Base-by-base conservation (phyloP, 2,888 invertebrate genomes). In the Pyrgus malvae region DNA sequence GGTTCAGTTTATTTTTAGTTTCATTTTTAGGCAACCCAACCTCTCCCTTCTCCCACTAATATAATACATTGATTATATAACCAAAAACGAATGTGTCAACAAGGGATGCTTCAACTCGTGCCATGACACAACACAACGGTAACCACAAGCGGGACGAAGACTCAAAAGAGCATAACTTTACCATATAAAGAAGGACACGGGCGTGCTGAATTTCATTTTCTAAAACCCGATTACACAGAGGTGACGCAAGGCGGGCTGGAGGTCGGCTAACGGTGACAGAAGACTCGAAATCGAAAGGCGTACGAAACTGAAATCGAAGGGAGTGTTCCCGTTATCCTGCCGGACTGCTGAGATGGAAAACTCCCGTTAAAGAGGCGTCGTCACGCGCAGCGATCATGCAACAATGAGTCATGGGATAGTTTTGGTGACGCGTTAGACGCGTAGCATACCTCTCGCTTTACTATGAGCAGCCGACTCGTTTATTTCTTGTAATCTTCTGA, bases 121-220 rank as follows among this genome's bases (percentile, higher is more conserved):
- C 54, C 63, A 58, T 67, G 66, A 66, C 65, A 65, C 58, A 61
- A 65, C 64, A 64, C 61, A 68, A 65, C 65, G 62, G 68, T 66
- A 63, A 69, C 70, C 69, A 54, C 68, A 68, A 57, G 46, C 58
- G 65, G 66, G 65, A 64, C 68, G 63, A 65, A 69, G 66, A 63
- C 67, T 67, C 72, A 73, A 77, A 78, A 77, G 72, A 78, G 73
- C 76, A 80, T 80, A 81, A 80, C 72, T 72, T 70, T 59, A 57
- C 83, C 83, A 79, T 80, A 83, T 83, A 84, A 81, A 83, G 83
- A 78, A 80, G 80, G 80, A 80, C 82, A 67, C 68, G 77, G 76
- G 68, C 74, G 76, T 64, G 72, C 83, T 82, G 83, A 86, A 84
- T 88, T 88, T 88, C 88, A 87, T 87, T 88, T 88, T 88, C 88